Conservation (phyloP, 2,888 invertebrate species). For the Epinotia nisella region DNA sequence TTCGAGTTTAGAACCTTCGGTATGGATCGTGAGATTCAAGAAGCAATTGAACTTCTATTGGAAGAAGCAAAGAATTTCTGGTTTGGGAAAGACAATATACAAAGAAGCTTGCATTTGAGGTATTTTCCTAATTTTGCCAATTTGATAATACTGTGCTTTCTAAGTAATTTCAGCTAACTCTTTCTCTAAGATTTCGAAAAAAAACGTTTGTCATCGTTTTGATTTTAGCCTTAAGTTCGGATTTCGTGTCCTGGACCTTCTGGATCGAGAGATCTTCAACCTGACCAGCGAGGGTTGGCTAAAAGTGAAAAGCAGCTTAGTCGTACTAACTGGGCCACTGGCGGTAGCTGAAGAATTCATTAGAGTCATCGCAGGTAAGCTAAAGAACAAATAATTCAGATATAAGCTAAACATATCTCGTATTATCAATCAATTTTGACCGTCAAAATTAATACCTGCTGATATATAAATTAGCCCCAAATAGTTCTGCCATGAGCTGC, state of each 20-base stretch:
- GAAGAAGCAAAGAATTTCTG: constrained; percentile 63
- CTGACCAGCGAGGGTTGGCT: constrained; percentile 64
- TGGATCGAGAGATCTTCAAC: constrained; percentile 69
- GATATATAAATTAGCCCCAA: not conserved
- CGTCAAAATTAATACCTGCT: too few species aligned
- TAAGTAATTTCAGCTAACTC: too few species aligned
- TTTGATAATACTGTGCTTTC: not conserved
- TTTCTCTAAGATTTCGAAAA: too few species aligned
- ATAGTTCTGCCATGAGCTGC: not conserved
- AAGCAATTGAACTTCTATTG: constrained; percentile 51
- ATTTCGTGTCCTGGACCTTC: constrained; percentile 66
- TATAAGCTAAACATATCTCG: not conserved
- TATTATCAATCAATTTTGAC: too few species aligned
- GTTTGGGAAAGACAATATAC: constrained; percentile 63
- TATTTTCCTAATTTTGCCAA: constrained; percentile 46
- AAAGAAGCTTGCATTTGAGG: constrained; percentile 68
- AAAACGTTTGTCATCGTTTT: too few species aligned
- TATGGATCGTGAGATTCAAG: constrained; percentile 58
- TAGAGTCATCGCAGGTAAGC: constrained; percentile 65
- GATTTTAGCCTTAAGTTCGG: constrained; percentile 67
- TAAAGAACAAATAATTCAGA: not conserved
- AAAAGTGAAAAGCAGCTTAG: constrained; percentile 62
- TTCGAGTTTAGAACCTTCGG: constrained; percentile 68
- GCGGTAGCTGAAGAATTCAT: constrained; percentile 64
- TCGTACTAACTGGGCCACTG: constrained; percentile 59